Percentiles rank a stretch among this genome's conserved stretches.
phyloP scores from a whole-genome alignment of 2,888 invertebrate species.

The Sarcophaga carnaria region DNA sequence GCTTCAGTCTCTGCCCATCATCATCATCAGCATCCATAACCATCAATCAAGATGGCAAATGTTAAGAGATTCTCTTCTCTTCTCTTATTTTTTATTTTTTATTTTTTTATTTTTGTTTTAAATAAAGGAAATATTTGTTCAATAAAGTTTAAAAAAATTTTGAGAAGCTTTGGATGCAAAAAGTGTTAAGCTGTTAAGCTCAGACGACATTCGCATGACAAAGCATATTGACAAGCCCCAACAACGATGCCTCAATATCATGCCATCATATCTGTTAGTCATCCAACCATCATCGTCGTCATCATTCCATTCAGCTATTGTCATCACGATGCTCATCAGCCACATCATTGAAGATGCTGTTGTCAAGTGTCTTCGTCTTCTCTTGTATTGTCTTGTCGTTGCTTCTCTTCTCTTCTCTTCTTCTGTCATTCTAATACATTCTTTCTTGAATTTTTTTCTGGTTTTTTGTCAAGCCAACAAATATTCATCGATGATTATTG shows the following conservation, averaged over 20 bases:
- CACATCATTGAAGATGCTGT: slow-evolving; percentile 12
- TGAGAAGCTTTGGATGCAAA: too few species aligned
- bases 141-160: too few species aligned
- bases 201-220: neutral
- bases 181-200: neutral
- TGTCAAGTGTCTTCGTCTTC: slow-evolving; percentile 16
- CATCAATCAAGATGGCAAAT: neutral
- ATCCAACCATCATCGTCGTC: neutral
- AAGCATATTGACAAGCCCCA: too few species aligned
- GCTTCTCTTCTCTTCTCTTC: neutral
- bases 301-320: neutral
- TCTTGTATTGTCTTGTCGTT: neutral
- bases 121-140: too few species aligned
- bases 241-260: too few species aligned
- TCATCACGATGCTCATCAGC: slow-evolving; percentile 6
- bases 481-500: neutral
- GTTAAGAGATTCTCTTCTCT: neutral
- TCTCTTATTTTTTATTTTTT: neutral
- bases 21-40: neutral
- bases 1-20: neutral
- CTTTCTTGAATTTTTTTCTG: slow-evolving; percentile 15
- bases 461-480: neutral
- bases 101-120: too few species aligned
- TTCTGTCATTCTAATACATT: slow-evolving; percentile 2
- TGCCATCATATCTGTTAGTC: neutral